Base-by-base conservation (phyloP, 2,113 vertebrate genomes). In the Nothocercus julius region DNA sequence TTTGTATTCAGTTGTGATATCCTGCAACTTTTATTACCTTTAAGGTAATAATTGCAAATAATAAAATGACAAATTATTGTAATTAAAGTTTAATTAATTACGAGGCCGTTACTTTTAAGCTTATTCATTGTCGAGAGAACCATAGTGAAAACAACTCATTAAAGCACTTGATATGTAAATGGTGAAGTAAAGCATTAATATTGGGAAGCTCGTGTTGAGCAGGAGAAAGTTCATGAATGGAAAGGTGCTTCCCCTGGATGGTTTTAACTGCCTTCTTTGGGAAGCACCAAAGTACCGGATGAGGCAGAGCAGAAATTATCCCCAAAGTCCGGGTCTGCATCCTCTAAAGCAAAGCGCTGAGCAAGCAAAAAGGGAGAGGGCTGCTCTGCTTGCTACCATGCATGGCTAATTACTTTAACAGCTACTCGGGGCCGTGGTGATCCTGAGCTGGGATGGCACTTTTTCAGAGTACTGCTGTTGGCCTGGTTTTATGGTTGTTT, bases 11-110 rank as follows among this genome's bases (percentile, higher is more conserved):
- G 77, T 94, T 93, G 92, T 92, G 89, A 92, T 70, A 92, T 59
- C 83, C 94, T 75, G 77, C 61, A 45, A 44, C 92, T 97, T 97
- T 97, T 95, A 97, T 95, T 95, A 56, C 95, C 89, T 96, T 92
- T 92, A 72, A 32, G 77, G 95, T 76, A 90, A 90, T 96, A 93
- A 94, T 86, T 93, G 95, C 92, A 89, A 96, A 97, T 94, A 97
- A 96, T 97, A 96, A 96, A 97, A 90, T 90, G 80, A 89, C 89
- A 95, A 97, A 96, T 84, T 90, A 90, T 89, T 17, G 77, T 94
- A 97, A 96, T 97, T 94, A 95, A 95, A 93, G 74, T 93, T 93
- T 78, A 94, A 96, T 97, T 95, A 94, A 97, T 94, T 97, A 92
- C 96, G 72, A 78, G 82, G 54, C 86, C 92, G 93, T 97, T 95